Conservation (phyloP, 2,113 vertebrate genomes). For the Ornithorhynchus anatinus region DNA sequence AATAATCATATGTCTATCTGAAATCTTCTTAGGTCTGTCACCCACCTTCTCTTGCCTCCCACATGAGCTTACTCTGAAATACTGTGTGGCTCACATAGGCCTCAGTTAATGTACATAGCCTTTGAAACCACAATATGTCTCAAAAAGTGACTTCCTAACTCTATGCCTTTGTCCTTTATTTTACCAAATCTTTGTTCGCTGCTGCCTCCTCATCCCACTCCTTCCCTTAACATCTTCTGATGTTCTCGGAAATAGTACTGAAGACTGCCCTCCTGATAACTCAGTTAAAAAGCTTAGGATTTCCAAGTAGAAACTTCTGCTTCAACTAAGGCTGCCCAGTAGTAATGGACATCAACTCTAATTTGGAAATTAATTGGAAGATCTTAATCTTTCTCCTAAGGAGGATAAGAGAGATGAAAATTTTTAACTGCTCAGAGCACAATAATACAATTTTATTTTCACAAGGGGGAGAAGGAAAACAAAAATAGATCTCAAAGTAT, state of each 20-base stretch:
- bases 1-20: no score
- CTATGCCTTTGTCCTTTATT: background rate
- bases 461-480: no score
- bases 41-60: no score
- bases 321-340: background rate
- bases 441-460: conserved; percentile 55
- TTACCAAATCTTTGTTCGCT: background rate
- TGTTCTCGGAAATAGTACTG: conserved; percentile 36
- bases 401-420: conserved; percentile 37
- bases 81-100: no score
- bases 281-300: background rate
- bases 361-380: conserved; percentile 2
- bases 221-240: background rate
- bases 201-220: background rate
- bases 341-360: conserved; percentile 8
- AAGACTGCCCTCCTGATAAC: conserved; percentile 1
- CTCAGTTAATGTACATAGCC: no score
- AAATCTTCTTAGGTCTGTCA: no score
- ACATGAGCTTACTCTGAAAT: no score
- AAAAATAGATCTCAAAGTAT: no score
- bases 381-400: conserved; percentile 20
- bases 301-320: background rate
- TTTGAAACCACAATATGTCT: background rate
- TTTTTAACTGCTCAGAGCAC: conserved; percentile 43
- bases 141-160: background rate